These are phyloP conservation scores for Philereme transversata DNA, from an alignment of 2,888 invertebrate genomes.

Conservation along the genomic window DNA sequence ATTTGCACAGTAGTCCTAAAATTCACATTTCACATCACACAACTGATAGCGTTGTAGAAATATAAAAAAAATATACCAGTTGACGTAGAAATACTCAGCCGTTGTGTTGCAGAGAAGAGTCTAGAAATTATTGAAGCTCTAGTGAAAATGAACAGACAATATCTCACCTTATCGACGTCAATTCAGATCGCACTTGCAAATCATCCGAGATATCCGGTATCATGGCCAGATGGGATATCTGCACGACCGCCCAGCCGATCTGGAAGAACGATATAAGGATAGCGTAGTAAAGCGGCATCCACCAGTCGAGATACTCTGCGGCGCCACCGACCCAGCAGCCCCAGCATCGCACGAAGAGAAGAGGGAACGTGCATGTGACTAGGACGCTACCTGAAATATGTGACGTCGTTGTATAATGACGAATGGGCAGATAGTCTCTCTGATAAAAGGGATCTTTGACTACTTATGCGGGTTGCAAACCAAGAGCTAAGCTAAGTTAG, in stretches of 20 bases:
- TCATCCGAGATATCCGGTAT: conserved; percentile 91
- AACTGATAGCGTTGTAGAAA: too few species aligned
- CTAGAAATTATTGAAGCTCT: too few species aligned
- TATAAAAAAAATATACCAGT: too few species aligned
- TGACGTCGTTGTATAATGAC: neutral
- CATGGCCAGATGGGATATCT: conserved; percentile 96
- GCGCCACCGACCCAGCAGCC: conserved; percentile 73
- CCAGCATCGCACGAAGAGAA: conserved; percentile 90
- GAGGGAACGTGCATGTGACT: conserved; percentile 90
- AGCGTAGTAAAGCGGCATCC: conserved; percentile 83
- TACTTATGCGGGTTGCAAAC: too few species aligned
- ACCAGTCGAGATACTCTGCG: conserved; percentile 69
- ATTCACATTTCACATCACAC: too few species aligned
- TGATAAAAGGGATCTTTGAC: too few species aligned
- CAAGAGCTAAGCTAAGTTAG: too few species aligned
- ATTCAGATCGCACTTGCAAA: conserved; percentile 88
- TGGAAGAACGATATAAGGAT: conserved; percentile 90
- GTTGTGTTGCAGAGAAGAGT: too few species aligned
- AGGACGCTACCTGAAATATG: conserved; percentile 81
- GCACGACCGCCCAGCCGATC: conserved; percentile 96
- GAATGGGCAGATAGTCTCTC: neutral
- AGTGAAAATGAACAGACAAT: too few species aligned
- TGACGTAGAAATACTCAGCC: too few species aligned
- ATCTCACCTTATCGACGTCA: conserved; percentile 90
- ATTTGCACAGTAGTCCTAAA: too few species aligned